Percentiles rank a stretch among this genome's conserved stretches.
These are phyloP conservation scores for Vanessa cardui DNA, from an alignment of 2,888 invertebrate genomes.

Conservation along the genomic window DNA sequence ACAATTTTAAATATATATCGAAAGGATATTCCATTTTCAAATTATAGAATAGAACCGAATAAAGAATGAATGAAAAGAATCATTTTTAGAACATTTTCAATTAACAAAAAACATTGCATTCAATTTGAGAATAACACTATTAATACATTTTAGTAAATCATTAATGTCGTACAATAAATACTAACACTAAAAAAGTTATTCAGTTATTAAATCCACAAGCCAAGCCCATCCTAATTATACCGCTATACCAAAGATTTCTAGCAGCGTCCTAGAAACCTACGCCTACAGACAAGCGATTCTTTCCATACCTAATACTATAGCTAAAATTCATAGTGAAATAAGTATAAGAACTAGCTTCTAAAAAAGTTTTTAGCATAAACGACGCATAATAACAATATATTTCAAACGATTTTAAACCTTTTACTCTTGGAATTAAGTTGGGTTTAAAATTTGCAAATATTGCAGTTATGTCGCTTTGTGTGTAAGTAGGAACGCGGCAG, in stretches of 20 bases:
- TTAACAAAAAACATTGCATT: no score
- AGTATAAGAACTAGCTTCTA: slow-evolving; percentile 79
- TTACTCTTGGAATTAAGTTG: slow-evolving; percentile 7
- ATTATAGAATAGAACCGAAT: no score
- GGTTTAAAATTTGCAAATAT: slow-evolving; percentile 37
- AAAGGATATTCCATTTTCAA: no score
- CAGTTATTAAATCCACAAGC: slow-evolving; percentile 41
- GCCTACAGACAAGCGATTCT: slow-evolving; percentile 78
- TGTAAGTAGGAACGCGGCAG: slow-evolving; percentile 56
- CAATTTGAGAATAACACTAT: no score
- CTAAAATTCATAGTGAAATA: slow-evolving; percentile 82
- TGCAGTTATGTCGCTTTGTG: slow-evolving; percentile 50
- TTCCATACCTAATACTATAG: slow-evolving; percentile 78
- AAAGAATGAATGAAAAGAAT: no score
- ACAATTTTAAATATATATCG: no score
- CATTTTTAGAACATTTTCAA: no score
- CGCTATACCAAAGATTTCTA: slow-evolving; percentile 74
- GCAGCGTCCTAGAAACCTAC: slow-evolving; percentile 77
- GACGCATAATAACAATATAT: slow-evolving; percentile 16
- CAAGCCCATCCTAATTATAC: slow-evolving; percentile 48
- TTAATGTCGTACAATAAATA: neutral
- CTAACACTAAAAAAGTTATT: neutral
- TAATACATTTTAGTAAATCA: neutral
- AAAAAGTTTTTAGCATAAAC: slow-evolving; percentile 55
- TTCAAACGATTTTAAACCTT: slow-evolving; percentile 37